Conservation (phyloP, 30 jellyfish, hydroid and myxozoan genomes). For the Hydra vulgaris region DNA sequence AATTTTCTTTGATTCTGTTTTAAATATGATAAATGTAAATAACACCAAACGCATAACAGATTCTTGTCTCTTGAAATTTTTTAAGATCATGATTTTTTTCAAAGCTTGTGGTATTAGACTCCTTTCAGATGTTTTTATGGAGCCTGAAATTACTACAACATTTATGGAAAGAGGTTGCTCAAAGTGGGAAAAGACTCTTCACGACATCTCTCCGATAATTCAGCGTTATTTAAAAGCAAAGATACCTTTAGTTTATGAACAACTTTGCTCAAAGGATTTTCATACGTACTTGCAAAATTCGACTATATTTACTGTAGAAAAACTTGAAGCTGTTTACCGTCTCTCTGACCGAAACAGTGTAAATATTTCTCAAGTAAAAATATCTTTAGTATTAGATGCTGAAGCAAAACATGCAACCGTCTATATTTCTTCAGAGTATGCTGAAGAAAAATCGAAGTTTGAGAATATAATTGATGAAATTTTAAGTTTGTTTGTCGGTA, state of each 20-base stretch:
- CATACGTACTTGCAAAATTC: slow-evolving; percentile 12
- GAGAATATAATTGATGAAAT: slow-evolving; percentile 3
- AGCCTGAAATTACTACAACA: slow-evolving; percentile 37
- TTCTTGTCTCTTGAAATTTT: background rate
- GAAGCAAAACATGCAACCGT: slow-evolving; percentile 3
- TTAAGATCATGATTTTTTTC: slow-evolving; percentile 29
- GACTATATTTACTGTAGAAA: slow-evolving; percentile 27
- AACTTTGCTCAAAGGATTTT: slow-evolving; percentile 13
- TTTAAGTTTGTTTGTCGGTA: slow-evolving; percentile 16
- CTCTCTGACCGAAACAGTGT: slow-evolving; percentile 27
- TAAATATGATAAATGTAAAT: background rate
- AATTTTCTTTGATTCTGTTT: slow-evolving; percentile 1
- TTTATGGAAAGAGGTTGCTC: slow-evolving; percentile 33
- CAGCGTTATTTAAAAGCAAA: slow-evolving; percentile 35
- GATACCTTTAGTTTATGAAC: slow-evolving; percentile 11
- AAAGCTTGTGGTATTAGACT: slow-evolving; percentile 22
- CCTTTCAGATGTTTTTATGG: slow-evolving; percentile 21
- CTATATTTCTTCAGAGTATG: slow-evolving; percentile 3
- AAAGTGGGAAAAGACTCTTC: slow-evolving; percentile 40
- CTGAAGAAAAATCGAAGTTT: background rate
- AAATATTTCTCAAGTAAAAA: slow-evolving; percentile 11
- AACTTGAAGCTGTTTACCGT: slow-evolving; percentile 33
- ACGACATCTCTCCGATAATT: slow-evolving; percentile 24
- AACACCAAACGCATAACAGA: background rate
- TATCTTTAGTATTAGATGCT: slow-evolving; percentile 14